These are phyloP conservation scores for Nebria salina DNA, from an alignment of 2,888 invertebrate genomes.

Conservation along the genomic window DNA sequence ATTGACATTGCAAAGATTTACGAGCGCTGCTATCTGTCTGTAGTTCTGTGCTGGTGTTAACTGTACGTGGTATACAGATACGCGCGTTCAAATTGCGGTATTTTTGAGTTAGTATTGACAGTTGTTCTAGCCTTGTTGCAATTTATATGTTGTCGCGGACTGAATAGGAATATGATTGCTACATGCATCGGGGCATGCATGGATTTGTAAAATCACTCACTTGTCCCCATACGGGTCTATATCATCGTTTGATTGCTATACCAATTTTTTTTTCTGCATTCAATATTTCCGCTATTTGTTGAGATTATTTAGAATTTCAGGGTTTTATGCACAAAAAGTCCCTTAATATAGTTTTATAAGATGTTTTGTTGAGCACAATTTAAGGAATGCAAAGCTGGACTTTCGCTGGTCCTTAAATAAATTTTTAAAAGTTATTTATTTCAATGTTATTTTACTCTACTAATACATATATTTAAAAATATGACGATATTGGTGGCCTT, in stretches of 20 bases:
- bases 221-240: not conserved
- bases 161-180: slow-evolving; percentile 15
- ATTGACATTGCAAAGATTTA: slow-evolving; percentile 39
- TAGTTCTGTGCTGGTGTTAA: not conserved
- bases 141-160: slow-evolving; percentile 10
- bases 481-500: not conserved
- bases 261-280: too few species aligned
- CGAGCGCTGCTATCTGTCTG: slow-evolving; percentile 5
- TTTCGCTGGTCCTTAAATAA: too few species aligned
- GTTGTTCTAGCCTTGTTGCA: slow-evolving; percentile 13
- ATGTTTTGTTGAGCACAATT: too few species aligned
- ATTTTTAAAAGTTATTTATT: too few species aligned
- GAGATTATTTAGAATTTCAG: too few species aligned
- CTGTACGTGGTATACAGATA: not conserved
- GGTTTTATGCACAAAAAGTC: too few species aligned
- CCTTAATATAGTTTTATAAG: too few species aligned
- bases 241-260: too few species aligned
- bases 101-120: slow-evolving; percentile 13
- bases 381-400: too few species aligned
- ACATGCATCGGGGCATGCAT: not conserved
- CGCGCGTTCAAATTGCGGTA: not conserved
- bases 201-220: slow-evolving; percentile 3
- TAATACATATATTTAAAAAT: not conserved
- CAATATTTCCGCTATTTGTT: too few species aligned
- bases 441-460: not conserved